Conservation (phyloP, 2,888 invertebrate species). For the Ornithoptera priamus region DNA sequence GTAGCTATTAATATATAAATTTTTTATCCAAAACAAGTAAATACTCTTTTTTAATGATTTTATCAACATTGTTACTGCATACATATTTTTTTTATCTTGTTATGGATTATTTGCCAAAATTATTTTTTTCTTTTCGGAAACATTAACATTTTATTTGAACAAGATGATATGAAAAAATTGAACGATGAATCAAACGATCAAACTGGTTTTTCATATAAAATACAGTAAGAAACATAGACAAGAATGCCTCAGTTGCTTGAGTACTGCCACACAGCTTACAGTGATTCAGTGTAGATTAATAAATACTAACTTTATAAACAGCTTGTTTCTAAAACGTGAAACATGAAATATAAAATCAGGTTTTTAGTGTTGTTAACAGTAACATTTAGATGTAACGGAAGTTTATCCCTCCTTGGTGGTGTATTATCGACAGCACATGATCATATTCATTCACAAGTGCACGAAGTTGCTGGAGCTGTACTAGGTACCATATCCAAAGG, state of each 20-base stretch:
- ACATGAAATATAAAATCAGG: conserved; percentile 35
- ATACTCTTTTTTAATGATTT: background rate
- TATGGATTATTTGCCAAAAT: background rate
- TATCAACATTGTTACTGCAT: background rate
- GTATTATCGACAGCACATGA: conserved; percentile 45
- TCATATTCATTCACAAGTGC: conserved; percentile 42
- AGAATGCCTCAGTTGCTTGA: conserved; percentile 28
- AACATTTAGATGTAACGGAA: conserved; percentile 41
- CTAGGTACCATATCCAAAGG: conserved; percentile 45
- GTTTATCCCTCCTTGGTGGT: conserved; percentile 38
- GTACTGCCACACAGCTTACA: conserved; percentile 16
- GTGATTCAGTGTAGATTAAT: conserved; percentile 12
- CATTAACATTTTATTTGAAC: conserved; percentile 6
- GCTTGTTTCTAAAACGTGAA: conserved; percentile 4
- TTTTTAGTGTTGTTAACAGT: conserved; percentile 39
- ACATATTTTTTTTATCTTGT: too few species aligned
- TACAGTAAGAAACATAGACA: conserved; percentile 27
- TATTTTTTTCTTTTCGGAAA: conserved; percentile 7
- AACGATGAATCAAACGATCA: conserved; percentile 27
- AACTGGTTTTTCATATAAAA: conserved; percentile 34
- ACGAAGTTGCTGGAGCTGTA: conserved; percentile 48
- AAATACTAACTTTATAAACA: conserved; percentile 3
- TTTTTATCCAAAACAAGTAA: background rate
- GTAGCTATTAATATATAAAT: background rate
- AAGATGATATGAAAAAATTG: conserved; percentile 10